Evolutionary conservation across 2,113 vertebrate species (phyloP).

Genomic region (Orcinus orca): DNA sequence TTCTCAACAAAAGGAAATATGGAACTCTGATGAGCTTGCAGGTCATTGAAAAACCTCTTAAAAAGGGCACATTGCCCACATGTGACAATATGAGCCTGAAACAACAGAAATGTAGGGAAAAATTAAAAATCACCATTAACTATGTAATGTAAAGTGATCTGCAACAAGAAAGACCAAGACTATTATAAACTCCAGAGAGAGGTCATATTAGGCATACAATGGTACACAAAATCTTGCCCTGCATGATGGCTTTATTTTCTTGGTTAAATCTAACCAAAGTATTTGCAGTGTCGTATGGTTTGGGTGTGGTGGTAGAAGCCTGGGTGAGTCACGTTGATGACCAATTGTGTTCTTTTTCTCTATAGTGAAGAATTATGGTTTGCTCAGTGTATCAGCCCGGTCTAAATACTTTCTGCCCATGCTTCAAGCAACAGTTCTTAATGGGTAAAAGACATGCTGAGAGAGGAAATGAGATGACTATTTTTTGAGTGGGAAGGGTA

Average conservation of each 20-base stretch:
- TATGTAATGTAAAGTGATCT: not conserved
- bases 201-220: not conserved
- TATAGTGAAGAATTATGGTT: conserved; percentile 9
- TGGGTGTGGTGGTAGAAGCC: conserved; percentile 66
- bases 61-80: not conserved
- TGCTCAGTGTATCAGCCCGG: not conserved
- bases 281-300: not conserved
- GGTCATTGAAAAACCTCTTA: not conserved
- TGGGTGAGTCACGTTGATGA: conserved; percentile 58
- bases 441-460: not conserved
- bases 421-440: conserved; percentile 31
- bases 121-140: not conserved
- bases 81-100: not conserved
- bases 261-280: not conserved
- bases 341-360: conserved; percentile 23
- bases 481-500: not conserved
- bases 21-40: not conserved
- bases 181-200: not conserved
- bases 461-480: not conserved
- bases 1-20: not conserved
- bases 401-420: not conserved
- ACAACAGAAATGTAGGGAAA: not conserved
- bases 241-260: not conserved
- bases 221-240: not conserved
- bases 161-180: not conserved